Conservation (phyloP, 30 jellyfish, hydroid and myxozoan species). For the Mastigias papua region DNA sequence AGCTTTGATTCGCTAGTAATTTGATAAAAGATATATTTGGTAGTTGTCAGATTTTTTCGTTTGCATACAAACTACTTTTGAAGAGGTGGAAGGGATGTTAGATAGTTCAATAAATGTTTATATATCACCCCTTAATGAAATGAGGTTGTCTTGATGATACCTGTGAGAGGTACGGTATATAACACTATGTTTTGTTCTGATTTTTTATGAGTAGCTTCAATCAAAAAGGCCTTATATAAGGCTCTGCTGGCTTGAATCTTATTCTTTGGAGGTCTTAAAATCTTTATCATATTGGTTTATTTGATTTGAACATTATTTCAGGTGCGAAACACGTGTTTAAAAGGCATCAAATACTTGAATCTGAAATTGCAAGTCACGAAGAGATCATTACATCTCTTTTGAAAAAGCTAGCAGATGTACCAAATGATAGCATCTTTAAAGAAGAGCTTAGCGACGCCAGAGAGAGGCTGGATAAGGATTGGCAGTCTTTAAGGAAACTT, state of each 20-base stretch:
- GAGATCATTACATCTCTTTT: conserved; percentile 1
- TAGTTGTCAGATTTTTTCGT: no score
- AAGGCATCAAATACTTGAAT: conserved; percentile 47
- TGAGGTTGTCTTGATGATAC: conserved; percentile 32
- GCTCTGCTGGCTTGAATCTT: no score
- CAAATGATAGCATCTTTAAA: conserved; percentile 15
- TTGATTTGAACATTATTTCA: no score
- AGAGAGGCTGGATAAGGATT: conserved; percentile 16
- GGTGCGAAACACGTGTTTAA: conserved; percentile 59
- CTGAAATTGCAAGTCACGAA: conserved; percentile 60
- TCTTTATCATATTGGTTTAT: no score
- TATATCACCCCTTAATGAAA: background rate
- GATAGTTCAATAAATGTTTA: background rate
- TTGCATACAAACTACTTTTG: no score
- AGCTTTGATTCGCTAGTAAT: no score
- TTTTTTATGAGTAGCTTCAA: background rate
- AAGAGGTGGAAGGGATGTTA: conserved; percentile 15
- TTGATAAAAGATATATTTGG: no score
- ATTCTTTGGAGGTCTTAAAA: no score
- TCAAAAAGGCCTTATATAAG: no score
- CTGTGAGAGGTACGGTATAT: conserved; percentile 1
- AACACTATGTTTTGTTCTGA: background rate
- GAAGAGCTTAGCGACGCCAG: conserved; percentile 9
- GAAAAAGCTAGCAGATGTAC: conserved; percentile 12
- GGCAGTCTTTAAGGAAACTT: conserved; percentile 41